Percentiles rank a stretch among this genome's conserved stretches.
Conservation (phyloP, 2,113 vertebrate genomes). For the Arvicanthis niloticus region DNA sequence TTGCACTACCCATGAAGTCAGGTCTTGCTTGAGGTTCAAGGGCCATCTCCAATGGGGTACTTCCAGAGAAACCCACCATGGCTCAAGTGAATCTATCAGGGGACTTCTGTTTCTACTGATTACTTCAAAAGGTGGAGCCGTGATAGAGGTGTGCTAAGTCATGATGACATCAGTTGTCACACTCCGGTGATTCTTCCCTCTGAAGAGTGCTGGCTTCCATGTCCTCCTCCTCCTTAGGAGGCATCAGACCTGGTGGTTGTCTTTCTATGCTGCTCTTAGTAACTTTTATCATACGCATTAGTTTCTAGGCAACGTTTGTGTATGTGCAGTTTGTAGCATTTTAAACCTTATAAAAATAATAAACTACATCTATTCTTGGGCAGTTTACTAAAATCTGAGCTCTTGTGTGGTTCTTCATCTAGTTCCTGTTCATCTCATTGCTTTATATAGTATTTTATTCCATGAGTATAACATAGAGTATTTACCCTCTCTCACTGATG, state of each 20-base stretch:
- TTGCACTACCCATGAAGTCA: not conserved
- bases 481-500: not conserved
- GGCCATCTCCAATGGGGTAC: not conserved
- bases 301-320: not conserved
- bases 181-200: no score
- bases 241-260: not conserved
- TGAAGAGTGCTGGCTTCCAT: not conserved
- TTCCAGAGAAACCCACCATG: not conserved
- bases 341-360: not conserved
- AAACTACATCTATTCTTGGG: not conserved
- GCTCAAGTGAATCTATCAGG: not conserved
- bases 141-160: not conserved
- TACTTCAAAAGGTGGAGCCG: not conserved
- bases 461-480: not conserved
- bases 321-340: not conserved
- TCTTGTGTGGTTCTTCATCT: no score
- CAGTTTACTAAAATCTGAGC: not conserved
- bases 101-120: not conserved
- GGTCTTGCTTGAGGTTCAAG: not conserved
- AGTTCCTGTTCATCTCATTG: not conserved
- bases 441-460: not conserved
- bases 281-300: not conserved
- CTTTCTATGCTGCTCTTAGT: not conserved
- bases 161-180: not conserved
- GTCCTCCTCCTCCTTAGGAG: not conserved